phyloP scores from a whole-genome alignment of 1,140 invertebrate species.

The Bilobella aurantiaca region DNA sequence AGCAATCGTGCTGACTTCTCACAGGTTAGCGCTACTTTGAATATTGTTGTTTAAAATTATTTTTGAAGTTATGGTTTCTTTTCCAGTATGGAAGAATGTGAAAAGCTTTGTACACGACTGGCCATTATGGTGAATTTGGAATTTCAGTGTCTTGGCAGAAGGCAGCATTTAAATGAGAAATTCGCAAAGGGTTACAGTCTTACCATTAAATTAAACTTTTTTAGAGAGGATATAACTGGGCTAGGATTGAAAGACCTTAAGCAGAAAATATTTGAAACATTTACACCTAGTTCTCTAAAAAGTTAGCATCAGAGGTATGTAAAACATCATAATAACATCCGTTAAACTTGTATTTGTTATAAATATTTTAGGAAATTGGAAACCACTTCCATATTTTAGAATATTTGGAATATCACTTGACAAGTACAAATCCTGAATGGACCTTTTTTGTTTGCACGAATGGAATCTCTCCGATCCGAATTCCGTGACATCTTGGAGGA shows the following conservation, averaged over 20 bases:
- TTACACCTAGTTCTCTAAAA: slow-evolving; percentile 30
- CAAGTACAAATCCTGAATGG: slow-evolving; percentile 40
- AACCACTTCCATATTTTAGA: slow-evolving; percentile 37
- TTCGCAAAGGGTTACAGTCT: slow-evolving; percentile 50
- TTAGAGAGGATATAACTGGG: neutral
- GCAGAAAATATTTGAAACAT: slow-evolving; percentile 17
- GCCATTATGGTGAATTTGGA: slow-evolving; percentile 44
- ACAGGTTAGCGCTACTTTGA: slow-evolving; percentile 33
- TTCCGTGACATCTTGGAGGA: slow-evolving; percentile 45
- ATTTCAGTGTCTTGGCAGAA: slow-evolving; percentile 40
- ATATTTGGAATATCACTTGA: slow-evolving; percentile 49
- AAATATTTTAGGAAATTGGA: neutral
- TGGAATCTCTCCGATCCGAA: slow-evolving; percentile 43
- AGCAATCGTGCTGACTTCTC: slow-evolving; percentile 35
- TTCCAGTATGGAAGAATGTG: slow-evolving; percentile 42
- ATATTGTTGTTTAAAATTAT: neutral
- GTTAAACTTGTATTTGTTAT: neutral
- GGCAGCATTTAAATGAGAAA: slow-evolving; percentile 43
- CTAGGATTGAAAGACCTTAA: slow-evolving; percentile 1
- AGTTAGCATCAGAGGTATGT: slow-evolving; percentile 33
- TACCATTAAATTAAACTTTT: slow-evolving; percentile 39
- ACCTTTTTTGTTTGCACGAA: slow-evolving; percentile 45
- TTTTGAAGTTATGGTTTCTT: neutral
- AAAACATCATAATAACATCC: neutral
- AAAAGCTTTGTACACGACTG: slow-evolving; percentile 40